A percentile compares a stretch with the other conserved stretches of the same genome.
These are phyloP conservation scores for Cheilosia urbana DNA, from an alignment of 2,888 invertebrate genomes.

Conservation along the genomic window DNA sequence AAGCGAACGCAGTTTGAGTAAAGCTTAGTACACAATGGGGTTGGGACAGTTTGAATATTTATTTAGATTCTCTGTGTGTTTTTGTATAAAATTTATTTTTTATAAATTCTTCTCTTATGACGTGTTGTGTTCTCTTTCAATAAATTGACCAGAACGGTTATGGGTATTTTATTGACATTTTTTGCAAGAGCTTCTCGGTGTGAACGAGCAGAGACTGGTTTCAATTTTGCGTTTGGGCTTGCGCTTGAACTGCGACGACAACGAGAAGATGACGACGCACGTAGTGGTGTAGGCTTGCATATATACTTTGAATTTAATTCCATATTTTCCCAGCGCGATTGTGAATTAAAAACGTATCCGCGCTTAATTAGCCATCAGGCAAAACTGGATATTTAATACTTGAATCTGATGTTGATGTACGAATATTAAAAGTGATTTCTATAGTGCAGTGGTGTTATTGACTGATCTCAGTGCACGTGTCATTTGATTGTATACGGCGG, in stretches of 20 bases:
- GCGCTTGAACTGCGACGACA: slow-evolving; percentile 18
- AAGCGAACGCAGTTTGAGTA: slow-evolving; percentile 27
- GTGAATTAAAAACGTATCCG: slow-evolving; percentile 10
- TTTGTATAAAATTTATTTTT: slow-evolving; percentile 8
- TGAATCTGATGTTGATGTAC: background rate
- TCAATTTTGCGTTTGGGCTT: slow-evolving; percentile 14
- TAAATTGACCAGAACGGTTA: slow-evolving; percentile 24
- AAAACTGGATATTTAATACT: slow-evolving; percentile 5
- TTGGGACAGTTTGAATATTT: slow-evolving; percentile 33
- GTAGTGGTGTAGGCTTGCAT: background rate
- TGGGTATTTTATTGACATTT: slow-evolving; percentile 36
- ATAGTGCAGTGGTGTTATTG: background rate
- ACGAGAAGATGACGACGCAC: background rate
- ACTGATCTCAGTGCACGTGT: background rate
- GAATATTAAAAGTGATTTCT: slow-evolving; percentile 18
- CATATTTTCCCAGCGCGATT: slow-evolving; percentile 15
- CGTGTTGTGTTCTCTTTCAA: slow-evolving; percentile 30
- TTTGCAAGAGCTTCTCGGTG: slow-evolving; percentile 31
- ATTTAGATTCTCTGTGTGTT: slow-evolving; percentile 34
- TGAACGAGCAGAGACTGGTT: slow-evolving; percentile 50
- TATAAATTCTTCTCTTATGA: slow-evolving; percentile 35
- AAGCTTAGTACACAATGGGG: slow-evolving; percentile 18
- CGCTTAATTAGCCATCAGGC: slow-evolving; percentile 20
- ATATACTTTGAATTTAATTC: slow-evolving; percentile 31
- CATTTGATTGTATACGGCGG: background rate